Evolutionary conservation across 2,113 vertebrate species (phyloP).

Genomic region (Ammodytes marinus): DNA sequence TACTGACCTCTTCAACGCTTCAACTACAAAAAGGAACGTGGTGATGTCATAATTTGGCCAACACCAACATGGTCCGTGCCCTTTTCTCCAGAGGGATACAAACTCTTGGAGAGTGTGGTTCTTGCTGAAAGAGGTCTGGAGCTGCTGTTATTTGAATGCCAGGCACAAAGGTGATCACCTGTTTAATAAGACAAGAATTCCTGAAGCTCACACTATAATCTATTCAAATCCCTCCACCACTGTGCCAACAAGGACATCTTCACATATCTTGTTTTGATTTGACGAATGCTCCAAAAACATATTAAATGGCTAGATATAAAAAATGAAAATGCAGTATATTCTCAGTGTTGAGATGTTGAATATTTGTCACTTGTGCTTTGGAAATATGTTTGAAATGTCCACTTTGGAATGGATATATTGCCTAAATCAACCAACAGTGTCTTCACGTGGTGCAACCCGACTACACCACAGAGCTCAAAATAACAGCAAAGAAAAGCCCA

Average conservation of each 20-base stretch:
- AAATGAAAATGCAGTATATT: no score
- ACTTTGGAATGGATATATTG: no score
- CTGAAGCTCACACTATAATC: no score
- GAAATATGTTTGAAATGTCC: no score
- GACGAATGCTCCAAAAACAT: no score
- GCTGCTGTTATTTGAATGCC: neutral
- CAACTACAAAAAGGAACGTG: neutral
- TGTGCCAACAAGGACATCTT: neutral
- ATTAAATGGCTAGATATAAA: no score
- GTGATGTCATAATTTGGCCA: neutral
- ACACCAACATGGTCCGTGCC: neutral
- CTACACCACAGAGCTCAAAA: no score
- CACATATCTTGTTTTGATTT: neutral
- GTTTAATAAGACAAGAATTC: neutral
- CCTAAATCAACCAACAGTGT: neutral
- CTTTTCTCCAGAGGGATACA: neutral
- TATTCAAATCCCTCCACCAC: neutral
- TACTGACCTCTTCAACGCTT: neutral
- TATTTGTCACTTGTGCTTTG: no score
- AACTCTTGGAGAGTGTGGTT: neutral
- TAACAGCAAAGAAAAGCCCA: neutral
- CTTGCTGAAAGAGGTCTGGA: neutral
- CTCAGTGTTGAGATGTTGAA: no score
- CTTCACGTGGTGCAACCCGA: neutral
- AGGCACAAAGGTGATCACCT: neutral